A percentile compares a stretch with the other conserved stretches of the same genome.
These are phyloP conservation scores for Xylophagus ater DNA, from an alignment of 2,888 invertebrate genomes.

Conservation along the genomic window DNA sequence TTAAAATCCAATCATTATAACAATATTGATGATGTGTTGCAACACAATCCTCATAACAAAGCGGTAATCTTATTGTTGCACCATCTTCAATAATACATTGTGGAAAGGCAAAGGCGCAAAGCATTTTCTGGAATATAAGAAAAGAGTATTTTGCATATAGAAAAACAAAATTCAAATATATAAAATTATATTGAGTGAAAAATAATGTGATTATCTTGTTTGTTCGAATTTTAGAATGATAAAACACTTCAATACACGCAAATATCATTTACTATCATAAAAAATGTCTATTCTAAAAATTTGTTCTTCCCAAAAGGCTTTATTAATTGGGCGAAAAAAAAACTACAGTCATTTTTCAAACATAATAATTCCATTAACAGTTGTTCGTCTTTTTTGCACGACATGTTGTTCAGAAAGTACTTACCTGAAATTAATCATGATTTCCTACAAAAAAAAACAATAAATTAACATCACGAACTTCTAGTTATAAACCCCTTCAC, in stretches of 20 bases:
- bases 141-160: not conserved
- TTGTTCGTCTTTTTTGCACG: no score
- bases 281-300: no score
- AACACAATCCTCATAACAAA: constrained; percentile 89
- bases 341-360: no score
- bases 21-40: constrained; percentile 85
- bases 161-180: constrained; percentile 3
- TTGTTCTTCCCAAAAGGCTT: no score
- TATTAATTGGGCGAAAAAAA: no score
- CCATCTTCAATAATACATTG: constrained; percentile 60
- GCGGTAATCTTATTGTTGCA: constrained; percentile 58
- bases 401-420: no score
- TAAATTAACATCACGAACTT: no score
- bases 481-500: no score
- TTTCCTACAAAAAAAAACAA: no score
- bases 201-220: not conserved
- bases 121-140: constrained; percentile 49
- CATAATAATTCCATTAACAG: no score
- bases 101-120: constrained; percentile 89
- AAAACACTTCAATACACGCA: not conserved
- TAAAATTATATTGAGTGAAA: not conserved
- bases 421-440: no score
- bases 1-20: constrained; percentile 83
- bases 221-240: not conserved
- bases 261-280: not conserved